phyloP scores from a whole-genome alignment of 2,888 invertebrate genomes.

The Nycteola revayana region DNA sequence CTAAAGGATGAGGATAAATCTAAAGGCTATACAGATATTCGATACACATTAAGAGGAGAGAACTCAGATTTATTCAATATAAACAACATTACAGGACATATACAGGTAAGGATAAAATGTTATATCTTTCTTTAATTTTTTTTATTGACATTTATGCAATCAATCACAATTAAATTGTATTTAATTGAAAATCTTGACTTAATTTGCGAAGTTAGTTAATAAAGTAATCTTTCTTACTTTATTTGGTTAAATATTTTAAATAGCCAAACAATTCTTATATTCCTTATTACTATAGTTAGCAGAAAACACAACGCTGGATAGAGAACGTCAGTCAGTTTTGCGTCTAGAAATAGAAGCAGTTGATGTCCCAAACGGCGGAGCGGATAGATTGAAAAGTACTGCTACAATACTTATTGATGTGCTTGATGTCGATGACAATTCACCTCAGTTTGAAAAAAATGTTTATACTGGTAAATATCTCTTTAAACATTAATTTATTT shows the following conservation, averaged over 20 bases:
- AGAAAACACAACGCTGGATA: conserved; percentile 85
- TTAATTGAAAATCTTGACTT: too few species aligned
- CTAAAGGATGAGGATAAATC: conserved; percentile 78
- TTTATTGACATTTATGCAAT: too few species aligned
- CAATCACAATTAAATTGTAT: too few species aligned
- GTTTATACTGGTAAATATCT: conserved; percentile 78
- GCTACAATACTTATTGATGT: conserved; percentile 86
- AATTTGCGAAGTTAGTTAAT: too few species aligned
- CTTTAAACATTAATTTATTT: neutral
- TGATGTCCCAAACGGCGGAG: conserved; percentile 87
- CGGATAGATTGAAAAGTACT: conserved; percentile 84
- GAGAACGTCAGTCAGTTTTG: conserved; percentile 87
- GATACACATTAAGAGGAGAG: conserved; percentile 88
- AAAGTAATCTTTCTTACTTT: too few species aligned
- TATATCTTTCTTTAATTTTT: too few species aligned
- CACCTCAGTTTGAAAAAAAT: conserved; percentile 84
- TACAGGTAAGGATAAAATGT: conserved; percentile 67
- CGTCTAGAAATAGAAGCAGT: conserved; percentile 87
- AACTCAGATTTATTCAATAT: conserved; percentile 88
- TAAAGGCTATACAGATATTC: conserved; percentile 85
- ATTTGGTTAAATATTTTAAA: too few species aligned
- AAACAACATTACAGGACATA: conserved; percentile 85
- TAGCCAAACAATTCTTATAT: too few species aligned
- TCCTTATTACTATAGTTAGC: conserved; percentile 70
- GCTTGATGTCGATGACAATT: conserved; percentile 90